phyloP scores from a whole-genome alignment of 2,888 invertebrate species.

The Bimastos eiseni region DNA sequence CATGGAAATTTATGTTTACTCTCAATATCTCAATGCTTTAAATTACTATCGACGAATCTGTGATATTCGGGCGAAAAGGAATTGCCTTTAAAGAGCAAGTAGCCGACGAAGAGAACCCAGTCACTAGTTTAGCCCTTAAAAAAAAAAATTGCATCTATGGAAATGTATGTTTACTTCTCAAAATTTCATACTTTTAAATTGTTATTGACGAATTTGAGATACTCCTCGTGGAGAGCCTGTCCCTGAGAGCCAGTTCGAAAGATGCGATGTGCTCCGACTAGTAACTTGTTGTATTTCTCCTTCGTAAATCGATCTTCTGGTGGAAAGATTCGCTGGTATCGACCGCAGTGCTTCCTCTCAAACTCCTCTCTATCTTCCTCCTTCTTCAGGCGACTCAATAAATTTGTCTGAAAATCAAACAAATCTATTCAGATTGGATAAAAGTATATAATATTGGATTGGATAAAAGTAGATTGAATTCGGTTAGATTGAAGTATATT shows the following conservation, averaged over 20 bases:
- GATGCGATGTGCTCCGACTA: constrained; percentile 52
- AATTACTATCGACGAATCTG: no score
- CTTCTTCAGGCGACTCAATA: constrained; percentile 53
- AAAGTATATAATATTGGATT: neutral
- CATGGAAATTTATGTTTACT: no score
- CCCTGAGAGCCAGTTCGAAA: constrained; percentile 55
- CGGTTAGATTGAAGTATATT: no score
- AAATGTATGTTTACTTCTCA: neutral
- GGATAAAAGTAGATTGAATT: no score
- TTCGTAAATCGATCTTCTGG: constrained; percentile 56
- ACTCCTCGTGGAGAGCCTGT: constrained; percentile 55
- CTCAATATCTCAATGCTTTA: no score
- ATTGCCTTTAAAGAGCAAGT: no score
- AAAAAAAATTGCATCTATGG: neutral
- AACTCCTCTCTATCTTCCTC: constrained; percentile 57
- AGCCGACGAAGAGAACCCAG: no score
- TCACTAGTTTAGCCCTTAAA: no score
- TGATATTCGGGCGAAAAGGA: no score
- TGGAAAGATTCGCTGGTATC: constrained; percentile 60
- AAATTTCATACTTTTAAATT: constrained; percentile 51
- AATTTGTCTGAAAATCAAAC: constrained; percentile 56
- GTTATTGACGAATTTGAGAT: constrained; percentile 55
- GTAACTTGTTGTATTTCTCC: constrained; percentile 55
- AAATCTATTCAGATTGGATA: neutral
- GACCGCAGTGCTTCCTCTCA: constrained; percentile 59